phyloP scores from a whole-genome alignment of 2,797 vertebrate species.

The Monodelphis domestica region DNA sequence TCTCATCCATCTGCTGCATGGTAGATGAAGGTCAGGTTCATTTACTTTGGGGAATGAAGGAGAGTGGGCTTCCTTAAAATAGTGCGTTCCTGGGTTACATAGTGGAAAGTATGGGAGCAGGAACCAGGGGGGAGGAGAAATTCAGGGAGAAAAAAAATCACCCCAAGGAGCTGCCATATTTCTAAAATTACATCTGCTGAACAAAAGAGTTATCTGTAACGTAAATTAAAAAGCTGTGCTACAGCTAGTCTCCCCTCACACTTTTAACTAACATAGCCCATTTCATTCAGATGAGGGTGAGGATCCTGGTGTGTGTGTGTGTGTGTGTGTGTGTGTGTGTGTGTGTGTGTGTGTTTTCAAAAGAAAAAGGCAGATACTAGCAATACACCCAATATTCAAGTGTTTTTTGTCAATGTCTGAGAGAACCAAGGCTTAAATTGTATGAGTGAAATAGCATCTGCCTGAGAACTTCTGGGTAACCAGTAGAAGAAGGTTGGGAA shows the following conservation, averaged over 20 bases:
- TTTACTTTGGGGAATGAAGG: conserved; percentile 75
- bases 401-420: not conserved
- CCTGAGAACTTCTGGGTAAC: not conserved
- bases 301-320: not conserved
- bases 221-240: conserved; percentile 8
- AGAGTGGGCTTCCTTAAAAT: conserved; percentile 61
- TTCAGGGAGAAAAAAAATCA: not conserved
- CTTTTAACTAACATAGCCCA: not conserved
- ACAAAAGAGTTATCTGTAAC: conserved; percentile 44
- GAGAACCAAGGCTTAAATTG: not conserved
- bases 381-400: not conserved
- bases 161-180: conserved; percentile 37
- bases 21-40: conserved; percentile 60
- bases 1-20: conserved; percentile 60
- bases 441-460: not conserved
- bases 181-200: conserved; percentile 50
- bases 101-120: conserved; percentile 46
- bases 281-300: not conserved
- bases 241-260: not conserved
- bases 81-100: conserved; percentile 44
- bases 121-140: not conserved
- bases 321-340: no score
- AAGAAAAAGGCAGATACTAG: conserved; percentile 38
- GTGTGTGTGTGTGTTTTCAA: not conserved
- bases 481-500: not conserved